These are phyloP conservation scores for Neoitamus cyanurus DNA, from an alignment of 2,888 invertebrate genomes.

Conservation along the genomic window DNA sequence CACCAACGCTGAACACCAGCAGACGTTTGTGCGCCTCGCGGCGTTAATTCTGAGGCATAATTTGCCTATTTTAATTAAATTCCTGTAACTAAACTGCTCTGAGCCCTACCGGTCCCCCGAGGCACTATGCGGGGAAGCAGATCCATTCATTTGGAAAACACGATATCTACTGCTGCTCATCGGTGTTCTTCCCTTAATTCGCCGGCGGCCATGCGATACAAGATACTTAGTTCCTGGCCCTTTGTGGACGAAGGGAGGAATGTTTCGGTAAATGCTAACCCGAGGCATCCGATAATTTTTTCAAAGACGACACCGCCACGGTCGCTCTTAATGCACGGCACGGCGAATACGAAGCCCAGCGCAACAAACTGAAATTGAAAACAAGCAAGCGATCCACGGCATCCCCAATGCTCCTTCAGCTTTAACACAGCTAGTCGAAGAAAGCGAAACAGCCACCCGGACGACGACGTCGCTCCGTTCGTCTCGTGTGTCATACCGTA, in stretches of 20 bases:
- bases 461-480: background rate
- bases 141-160: constrained; percentile 20
- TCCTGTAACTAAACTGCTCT: background rate
- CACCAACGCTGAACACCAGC: background rate
- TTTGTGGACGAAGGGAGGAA: background rate
- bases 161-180: background rate
- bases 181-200: background rate
- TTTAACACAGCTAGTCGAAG: background rate
- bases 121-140: background rate
- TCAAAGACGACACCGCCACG: background rate
- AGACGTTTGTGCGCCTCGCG: background rate
- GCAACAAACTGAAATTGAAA: constrained; percentile 38
- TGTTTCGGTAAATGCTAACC: background rate
- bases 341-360: background rate
- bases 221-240: background rate
- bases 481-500: background rate
- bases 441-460: background rate
- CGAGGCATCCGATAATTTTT: background rate
- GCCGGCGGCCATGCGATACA: background rate
- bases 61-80: background rate
- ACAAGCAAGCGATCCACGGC: constrained; percentile 6
- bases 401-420: background rate
- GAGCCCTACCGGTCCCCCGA: background rate
- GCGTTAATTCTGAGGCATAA: background rate
- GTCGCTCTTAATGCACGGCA: background rate